A percentile compares a stretch with the other conserved stretches of the same genome.
phyloP scores from a whole-genome alignment of 37 sponge, comb jelly and placozoan species.

The Corticium candelabrum region DNA sequence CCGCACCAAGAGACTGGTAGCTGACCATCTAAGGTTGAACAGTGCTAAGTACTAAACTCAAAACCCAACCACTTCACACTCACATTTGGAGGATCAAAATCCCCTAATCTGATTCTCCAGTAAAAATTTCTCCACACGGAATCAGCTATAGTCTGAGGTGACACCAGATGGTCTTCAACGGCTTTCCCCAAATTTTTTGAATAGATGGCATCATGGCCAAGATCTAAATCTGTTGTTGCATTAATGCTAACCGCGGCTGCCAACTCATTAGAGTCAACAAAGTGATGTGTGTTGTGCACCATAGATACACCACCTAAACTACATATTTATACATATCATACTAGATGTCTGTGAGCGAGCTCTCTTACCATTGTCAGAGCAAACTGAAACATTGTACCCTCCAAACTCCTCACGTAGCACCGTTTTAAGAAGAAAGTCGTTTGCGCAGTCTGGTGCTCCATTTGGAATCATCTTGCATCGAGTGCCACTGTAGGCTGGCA shows the following conservation, averaged over 20 bases:
- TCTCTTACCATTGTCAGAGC: constrained; percentile 45
- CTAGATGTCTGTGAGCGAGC: too few relatives aligned
- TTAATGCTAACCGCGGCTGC: constrained; percentile 65
- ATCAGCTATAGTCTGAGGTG: constrained; percentile 10
- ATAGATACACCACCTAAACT: constrained; percentile 22
- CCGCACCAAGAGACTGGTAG: constrained; percentile 31
- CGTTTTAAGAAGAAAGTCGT: constrained; percentile 40
- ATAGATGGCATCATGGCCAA: constrained; percentile 47
- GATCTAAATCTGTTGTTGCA: constrained; percentile 51
- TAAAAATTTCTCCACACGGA: constrained; percentile 45
- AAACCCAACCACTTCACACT: not conserved
- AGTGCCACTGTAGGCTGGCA: constrained; percentile 62
- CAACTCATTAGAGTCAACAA: constrained; percentile 6
- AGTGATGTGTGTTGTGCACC: constrained; percentile 31
- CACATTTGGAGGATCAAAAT: constrained; percentile 69
- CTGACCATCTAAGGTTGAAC: constrained; percentile 6
- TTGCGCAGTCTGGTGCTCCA: constrained; percentile 66
- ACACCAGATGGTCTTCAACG: constrained; percentile 14
- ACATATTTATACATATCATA: too few relatives aligned
- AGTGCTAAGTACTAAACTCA: not conserved
- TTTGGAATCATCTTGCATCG: constrained; percentile 17
- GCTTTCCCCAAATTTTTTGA: constrained; percentile 25
- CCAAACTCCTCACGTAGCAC: constrained; percentile 47
- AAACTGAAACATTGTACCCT: constrained; percentile 44
- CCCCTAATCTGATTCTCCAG: constrained; percentile 44